Conservation (phyloP, 2,888 invertebrate genomes). For the Caenorhabditis sinica region DNA sequence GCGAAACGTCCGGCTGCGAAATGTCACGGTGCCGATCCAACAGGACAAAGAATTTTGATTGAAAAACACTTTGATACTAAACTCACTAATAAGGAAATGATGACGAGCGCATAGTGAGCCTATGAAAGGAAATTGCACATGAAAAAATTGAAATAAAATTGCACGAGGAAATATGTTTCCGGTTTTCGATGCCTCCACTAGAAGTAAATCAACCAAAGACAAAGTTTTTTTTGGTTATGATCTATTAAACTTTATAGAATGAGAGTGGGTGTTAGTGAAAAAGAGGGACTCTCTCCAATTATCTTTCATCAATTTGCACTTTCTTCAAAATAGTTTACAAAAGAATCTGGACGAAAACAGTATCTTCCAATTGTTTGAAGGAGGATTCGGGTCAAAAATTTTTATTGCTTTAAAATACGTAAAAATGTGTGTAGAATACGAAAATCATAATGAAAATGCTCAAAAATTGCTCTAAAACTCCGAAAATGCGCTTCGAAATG, state of each 20-base stretch:
- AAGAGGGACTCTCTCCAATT: neutral
- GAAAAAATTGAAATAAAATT: constrained; percentile 11
- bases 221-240: constrained; percentile 4
- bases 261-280: too few relatives aligned
- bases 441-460: too few relatives aligned
- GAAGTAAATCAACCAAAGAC: neutral
- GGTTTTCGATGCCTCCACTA: neutral
- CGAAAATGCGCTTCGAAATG: too few relatives aligned
- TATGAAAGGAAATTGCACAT: constrained; percentile 15
- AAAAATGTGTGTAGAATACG: too few relatives aligned
- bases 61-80: neutral
- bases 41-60: neutral
- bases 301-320: neutral
- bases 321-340: too few relatives aligned
- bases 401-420: too few relatives aligned
- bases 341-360: too few relatives aligned
- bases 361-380: too few relatives aligned
- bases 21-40: too few relatives aligned
- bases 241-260: neutral
- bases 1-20: too few relatives aligned
- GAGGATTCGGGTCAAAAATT: too few relatives aligned
- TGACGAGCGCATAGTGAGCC: neutral
- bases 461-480: too few relatives aligned
- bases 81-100: constrained; percentile 17
- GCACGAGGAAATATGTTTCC: neutral